phyloP scores from a whole-genome alignment of 2,888 invertebrate species.

The Melieria crassipennis region DNA sequence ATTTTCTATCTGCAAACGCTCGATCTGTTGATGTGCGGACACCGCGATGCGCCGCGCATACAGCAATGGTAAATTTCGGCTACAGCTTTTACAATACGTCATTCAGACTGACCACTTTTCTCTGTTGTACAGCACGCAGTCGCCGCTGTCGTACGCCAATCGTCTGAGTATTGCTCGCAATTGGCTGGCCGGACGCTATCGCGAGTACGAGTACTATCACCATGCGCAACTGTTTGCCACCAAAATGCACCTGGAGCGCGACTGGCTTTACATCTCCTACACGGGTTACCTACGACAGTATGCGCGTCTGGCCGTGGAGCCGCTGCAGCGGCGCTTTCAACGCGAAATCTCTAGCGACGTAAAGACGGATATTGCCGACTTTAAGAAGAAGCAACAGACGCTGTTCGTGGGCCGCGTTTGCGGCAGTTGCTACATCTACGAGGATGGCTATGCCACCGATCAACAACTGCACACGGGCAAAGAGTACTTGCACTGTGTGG shows the following conservation, averaged over 20 bases:
- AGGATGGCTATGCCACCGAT: constrained; percentile 50
- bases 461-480: constrained; percentile 55
- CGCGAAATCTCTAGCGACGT: constrained; percentile 51
- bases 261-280: constrained; percentile 69
- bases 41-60: constrained; percentile 53
- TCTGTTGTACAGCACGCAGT: constrained; percentile 50
- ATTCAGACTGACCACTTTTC: not conserved
- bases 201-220: constrained; percentile 65
- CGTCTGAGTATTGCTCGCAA: constrained; percentile 66
- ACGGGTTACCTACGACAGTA: constrained; percentile 61
- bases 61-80: constrained; percentile 47
- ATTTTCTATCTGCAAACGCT: constrained; percentile 56
- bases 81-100: not conserved
- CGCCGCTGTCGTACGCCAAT: constrained; percentile 57
- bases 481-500: constrained; percentile 59
- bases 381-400: constrained; percentile 54
- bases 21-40: constrained; percentile 61
- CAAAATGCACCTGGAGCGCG: constrained; percentile 68
- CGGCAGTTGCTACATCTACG: constrained; percentile 58
- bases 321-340: constrained; percentile 56
- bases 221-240: constrained; percentile 68
- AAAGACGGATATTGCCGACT: constrained; percentile 57
- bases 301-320: constrained; percentile 55
- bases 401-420: constrained; percentile 60
- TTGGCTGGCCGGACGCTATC: constrained; percentile 70